Evolutionary conservation across 2,113 vertebrate genomes (phyloP), one percentile per base, ranked within the genome.

Genomic region (Antechinus flavipes): DNA sequence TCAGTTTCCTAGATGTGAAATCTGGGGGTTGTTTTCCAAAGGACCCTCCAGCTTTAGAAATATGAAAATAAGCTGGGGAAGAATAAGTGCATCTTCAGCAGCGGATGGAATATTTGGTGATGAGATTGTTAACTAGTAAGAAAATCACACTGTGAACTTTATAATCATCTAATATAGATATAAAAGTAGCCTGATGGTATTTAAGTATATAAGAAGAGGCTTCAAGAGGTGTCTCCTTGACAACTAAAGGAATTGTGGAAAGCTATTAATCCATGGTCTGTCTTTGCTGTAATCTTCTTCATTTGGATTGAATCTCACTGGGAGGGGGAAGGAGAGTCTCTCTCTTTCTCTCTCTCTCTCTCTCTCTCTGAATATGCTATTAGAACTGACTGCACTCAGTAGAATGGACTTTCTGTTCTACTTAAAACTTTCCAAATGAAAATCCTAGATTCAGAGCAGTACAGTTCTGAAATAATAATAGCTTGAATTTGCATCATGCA

Each of bases 221-320:
- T 94, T 96, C 90, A 84, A 94, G 95, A 96, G 90, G 56, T 92
- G 91, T 97, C 97, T 97, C 97, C 97, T 95, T 97, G 97, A 95
- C 95, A 96, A 97, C 97, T 93, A 61, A 89, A 96, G 91, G 90
- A 97, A 93, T 93, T 90, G 93, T 61, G 46, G 91, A 91, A 91
- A 47, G 54, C 93, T 94, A 5, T 0, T 94, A 93, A 96, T 97
- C 97, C 90, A 26, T 24, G 96, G 96, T 91, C 92, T 92, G 50
- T 91, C 96, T 94, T 95, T 93, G 93, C 94, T 94, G 92, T 93
- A 95, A 96, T 89, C 94, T 92, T 93, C 95, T 47, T 90, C 93
- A 53, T 94, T 91, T 95, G 68, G 90, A 61, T 93, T 95, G 92
- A 35, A 91, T 76, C 89, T 92, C 92, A 94, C 91, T 50, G 89